Evolutionary conservation across 2,113 vertebrate genomes (phyloP).

Genomic region (Muntiacus muntjak): DNA sequence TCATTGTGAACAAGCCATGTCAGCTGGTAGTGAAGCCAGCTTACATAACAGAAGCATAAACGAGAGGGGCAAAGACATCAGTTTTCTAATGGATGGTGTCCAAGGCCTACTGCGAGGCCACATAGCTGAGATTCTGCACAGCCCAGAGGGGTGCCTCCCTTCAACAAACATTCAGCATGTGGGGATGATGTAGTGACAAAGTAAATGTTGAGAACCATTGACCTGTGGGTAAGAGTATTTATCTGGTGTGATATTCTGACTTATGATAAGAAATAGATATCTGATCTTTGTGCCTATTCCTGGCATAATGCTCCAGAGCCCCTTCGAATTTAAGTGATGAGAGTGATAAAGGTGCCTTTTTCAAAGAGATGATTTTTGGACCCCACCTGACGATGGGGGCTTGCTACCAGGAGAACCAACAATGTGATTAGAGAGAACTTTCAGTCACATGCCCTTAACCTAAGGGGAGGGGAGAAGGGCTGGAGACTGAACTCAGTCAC

Average conservation of each 20-base stretch:
- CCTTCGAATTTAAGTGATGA: neutral
- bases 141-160: neutral
- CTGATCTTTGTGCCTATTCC: neutral
- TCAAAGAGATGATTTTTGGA: neutral
- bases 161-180: neutral
- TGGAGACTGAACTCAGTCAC: neutral
- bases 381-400: neutral
- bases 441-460: neutral
- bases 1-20: neutral
- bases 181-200: neutral
- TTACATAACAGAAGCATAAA: neutral
- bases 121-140: neutral
- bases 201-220: neutral
- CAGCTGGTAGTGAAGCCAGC: neutral
- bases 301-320: neutral
- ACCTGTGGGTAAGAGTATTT: neutral
- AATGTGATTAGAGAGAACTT: neutral
- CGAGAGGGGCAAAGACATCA: neutral
- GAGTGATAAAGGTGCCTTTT: neutral
- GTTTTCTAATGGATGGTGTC: neutral
- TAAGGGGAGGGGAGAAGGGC: neutral
- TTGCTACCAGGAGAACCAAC: neutral
- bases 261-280: neutral
- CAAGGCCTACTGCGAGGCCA: neutral
- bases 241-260: neutral